Evolutionary conservation across 1,140 invertebrate genomes (phyloP).

Genomic region (Armadillidium nasatum): DNA sequence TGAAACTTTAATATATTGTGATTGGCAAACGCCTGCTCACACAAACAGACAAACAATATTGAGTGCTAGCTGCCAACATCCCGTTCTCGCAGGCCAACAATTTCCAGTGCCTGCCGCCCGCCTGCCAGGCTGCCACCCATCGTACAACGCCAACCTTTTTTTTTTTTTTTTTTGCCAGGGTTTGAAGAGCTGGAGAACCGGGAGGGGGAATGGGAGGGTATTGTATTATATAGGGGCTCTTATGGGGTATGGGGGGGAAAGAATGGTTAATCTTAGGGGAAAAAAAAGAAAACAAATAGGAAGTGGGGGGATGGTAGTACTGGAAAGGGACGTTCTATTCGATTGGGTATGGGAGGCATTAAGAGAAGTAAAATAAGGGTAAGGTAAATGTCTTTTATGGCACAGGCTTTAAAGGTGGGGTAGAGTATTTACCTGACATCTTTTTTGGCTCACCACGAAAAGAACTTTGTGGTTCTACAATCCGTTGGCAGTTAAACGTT

Average conservation of each 20-base stretch:
- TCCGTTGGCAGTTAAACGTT: background rate
- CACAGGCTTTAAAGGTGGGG: background rate
- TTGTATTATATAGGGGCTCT: background rate
- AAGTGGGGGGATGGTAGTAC: background rate
- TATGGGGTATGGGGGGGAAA: background rate
- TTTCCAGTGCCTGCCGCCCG: background rate
- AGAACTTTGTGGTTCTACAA: background rate
- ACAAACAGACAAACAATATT: too few relatives aligned
- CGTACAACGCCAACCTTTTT: background rate
- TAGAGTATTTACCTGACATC: background rate
- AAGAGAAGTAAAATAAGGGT: background rate
- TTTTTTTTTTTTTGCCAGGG: background rate
- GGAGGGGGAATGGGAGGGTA: background rate
- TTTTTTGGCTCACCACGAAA: background rate
- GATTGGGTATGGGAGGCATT: background rate
- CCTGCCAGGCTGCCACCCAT: background rate
- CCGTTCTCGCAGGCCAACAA: background rate
- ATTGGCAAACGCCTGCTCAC: too few relatives aligned
- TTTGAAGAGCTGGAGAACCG: background rate
- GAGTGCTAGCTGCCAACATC: background rate
- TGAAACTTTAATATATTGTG: too few relatives aligned
- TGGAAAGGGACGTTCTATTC: background rate
- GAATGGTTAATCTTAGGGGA: too few relatives aligned
- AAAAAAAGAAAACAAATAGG: background rate
- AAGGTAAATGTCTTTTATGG: constrained; percentile 5